Conservation (phyloP, 2,797 vertebrate genomes). For the Natrix natrix region DNA sequence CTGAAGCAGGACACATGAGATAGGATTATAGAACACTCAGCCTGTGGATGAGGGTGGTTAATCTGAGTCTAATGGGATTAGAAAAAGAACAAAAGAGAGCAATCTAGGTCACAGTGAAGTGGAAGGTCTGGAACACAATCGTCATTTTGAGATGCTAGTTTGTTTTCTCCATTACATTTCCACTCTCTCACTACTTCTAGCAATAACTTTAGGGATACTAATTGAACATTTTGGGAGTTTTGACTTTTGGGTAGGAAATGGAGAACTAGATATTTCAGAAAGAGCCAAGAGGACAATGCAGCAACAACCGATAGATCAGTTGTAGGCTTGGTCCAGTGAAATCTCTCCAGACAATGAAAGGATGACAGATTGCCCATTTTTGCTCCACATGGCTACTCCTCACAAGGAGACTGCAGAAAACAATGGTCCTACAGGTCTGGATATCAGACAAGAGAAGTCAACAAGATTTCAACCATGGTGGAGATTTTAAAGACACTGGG, state of each 20-base stretch:
- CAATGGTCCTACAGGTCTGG: neutral
- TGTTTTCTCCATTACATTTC: neutral
- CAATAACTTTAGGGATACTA: neutral
- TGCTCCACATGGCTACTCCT: neutral
- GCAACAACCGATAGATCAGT: neutral
- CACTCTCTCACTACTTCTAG: neutral
- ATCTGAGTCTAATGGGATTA: neutral
- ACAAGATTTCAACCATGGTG: neutral
- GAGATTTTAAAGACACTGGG: neutral
- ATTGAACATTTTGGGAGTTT: neutral
- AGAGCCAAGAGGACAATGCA: neutral
- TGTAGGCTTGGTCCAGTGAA: neutral
- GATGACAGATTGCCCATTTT: neutral
- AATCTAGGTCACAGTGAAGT: neutral
- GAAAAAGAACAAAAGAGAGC: neutral
- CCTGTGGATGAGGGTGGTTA: neutral
- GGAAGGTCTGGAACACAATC: neutral
- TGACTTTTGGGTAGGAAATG: neutral
- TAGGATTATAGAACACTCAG: neutral
- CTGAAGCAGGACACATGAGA: neutral
- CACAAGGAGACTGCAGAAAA: neutral
- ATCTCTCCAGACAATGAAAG: neutral
- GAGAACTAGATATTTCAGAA: neutral
- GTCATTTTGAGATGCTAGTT: neutral
- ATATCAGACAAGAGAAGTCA: neutral